Conservation (phyloP, 2,888 invertebrate species). For the Cephonodes hylas region DNA sequence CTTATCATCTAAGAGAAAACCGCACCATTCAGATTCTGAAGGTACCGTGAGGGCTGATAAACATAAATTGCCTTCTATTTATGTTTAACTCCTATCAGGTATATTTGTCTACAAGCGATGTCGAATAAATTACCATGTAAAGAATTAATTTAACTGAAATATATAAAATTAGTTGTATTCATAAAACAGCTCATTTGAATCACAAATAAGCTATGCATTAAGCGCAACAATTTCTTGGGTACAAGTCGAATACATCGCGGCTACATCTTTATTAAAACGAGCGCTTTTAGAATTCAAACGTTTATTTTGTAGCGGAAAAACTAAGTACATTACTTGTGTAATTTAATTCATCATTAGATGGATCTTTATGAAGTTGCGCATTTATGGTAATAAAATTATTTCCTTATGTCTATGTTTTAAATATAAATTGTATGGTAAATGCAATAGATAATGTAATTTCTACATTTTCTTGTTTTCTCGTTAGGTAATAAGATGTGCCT, state of each 20-base stretch:
- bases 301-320: not conserved
- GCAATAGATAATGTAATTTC: too few species aligned
- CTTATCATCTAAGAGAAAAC: too few species aligned
- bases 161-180: not conserved
- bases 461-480: too few species aligned
- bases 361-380: not conserved
- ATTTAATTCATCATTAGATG: not conserved
- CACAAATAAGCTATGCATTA: not conserved
- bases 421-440: not conserved
- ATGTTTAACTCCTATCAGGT: not conserved
- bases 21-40: too few species aligned
- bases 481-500: too few species aligned
- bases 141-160: not conserved
- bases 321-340: not conserved
- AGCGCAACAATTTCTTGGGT: not conserved
- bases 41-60: too few species aligned
- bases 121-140: not conserved
- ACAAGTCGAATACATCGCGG: not conserved
- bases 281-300: not conserved
- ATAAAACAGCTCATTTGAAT: slow-evolving; percentile 2
- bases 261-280: slow-evolving; percentile 1
- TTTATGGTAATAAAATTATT: not conserved
- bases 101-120: not conserved
- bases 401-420: not conserved
- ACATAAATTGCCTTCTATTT: too few species aligned